phyloP scores from a whole-genome alignment of 2,888 invertebrate genomes.

The Acholoe squamosa region DNA sequence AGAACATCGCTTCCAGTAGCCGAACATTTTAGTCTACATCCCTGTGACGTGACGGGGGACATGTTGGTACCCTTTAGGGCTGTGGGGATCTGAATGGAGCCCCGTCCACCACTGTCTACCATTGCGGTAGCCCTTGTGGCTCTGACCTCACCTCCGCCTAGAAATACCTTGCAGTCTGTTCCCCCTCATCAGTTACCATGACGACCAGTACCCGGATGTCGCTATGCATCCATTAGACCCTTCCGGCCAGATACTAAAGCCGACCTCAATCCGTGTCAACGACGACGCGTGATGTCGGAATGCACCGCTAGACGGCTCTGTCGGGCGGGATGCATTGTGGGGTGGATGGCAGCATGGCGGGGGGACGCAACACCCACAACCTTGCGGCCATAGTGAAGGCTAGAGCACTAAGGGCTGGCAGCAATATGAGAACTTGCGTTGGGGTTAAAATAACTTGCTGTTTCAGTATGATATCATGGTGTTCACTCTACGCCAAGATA shows the following conservation, averaged over 20 bases:
- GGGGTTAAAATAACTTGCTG: too few relatives aligned
- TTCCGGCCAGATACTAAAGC: neutral
- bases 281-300: neutral
- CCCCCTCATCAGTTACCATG: neutral
- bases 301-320: neutral
- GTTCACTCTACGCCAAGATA: too few relatives aligned
- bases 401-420: neutral
- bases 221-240: conserved; percentile 9
- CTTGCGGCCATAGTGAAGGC: neutral
- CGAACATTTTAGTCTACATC: neutral
- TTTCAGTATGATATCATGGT: too few relatives aligned
- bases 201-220: conserved; percentile 24
- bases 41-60: neutral
- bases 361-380: neutral
- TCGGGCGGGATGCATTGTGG: neutral
- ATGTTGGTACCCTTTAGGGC: neutral
- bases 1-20: neutral
- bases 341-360: neutral
- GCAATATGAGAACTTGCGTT: too few relatives aligned
- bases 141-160: neutral
- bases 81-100: neutral
- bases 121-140: neutral
- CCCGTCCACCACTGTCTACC: neutral
- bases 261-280: neutral
- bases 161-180: neutral